phyloP scores from a whole-genome alignment of 2,888 invertebrate genomes.

The Netelia melanura region DNA sequence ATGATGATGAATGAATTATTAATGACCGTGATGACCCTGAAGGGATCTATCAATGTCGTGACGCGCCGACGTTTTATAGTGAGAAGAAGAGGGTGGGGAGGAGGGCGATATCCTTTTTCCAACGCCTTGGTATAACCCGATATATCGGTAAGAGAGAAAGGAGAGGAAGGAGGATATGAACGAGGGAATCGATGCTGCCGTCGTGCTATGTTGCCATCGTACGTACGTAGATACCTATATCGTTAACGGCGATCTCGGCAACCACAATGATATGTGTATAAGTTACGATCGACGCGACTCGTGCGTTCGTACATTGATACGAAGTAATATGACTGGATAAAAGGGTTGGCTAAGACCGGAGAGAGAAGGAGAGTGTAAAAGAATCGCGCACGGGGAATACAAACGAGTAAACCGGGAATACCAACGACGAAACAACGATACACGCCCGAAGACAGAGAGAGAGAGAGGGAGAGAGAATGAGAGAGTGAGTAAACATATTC shows the following conservation, averaged over 20 bases:
- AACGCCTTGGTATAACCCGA: slow-evolving; percentile 30
- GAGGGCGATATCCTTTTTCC: slow-evolving; percentile 32
- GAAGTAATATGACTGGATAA: slow-evolving; percentile 17
- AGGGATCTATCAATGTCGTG: slow-evolving; percentile 78
- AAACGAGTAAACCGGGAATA: slow-evolving; percentile 65
- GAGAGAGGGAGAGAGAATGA: too few relatives aligned
- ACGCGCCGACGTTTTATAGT: slow-evolving; percentile 67
- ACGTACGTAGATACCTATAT: slow-evolving; percentile 48
- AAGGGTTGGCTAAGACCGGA: slow-evolving; percentile 33
- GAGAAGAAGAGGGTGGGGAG: slow-evolving; percentile 34
- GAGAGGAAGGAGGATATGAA: slow-evolving; percentile 38
- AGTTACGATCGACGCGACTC: slow-evolving; percentile 43
- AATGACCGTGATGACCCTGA: slow-evolving; percentile 76
- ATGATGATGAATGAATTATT: slow-evolving; percentile 84
- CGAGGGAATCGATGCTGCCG: slow-evolving; percentile 41
- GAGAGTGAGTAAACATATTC: slow-evolving; percentile 12
- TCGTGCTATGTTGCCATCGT: slow-evolving; percentile 45
- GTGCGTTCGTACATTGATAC: slow-evolving; percentile 18
- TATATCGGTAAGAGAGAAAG: slow-evolving; percentile 39
- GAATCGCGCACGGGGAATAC: slow-evolving; percentile 60
- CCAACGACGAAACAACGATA: slow-evolving; percentile 39
- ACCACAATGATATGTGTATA: slow-evolving; percentile 42
- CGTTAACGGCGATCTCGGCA: slow-evolving; percentile 57
- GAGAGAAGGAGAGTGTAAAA: slow-evolving; percentile 24
- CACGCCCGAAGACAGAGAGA: background rate